Evolutionary conservation across 2,888 invertebrate genomes (phyloP).

Genomic region (Podotricha telesiphe): DNA sequence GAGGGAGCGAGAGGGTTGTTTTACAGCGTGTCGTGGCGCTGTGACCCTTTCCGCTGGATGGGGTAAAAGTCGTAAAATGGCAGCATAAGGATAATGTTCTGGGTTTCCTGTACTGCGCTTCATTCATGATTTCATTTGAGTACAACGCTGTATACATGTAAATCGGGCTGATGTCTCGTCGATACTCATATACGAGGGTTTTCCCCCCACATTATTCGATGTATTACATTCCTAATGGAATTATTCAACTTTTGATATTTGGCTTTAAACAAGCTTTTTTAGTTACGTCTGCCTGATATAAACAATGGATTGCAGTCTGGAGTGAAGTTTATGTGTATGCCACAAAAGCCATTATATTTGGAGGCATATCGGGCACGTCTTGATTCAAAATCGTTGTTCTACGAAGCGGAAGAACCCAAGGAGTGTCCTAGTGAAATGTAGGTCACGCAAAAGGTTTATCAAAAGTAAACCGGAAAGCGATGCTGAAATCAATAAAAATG

Average conservation of each 20-base stretch:
- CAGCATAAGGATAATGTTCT: constrained; percentile 84
- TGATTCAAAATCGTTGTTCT: neutral
- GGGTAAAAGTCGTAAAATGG: constrained; percentile 84
- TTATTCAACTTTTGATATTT: constrained; percentile 49
- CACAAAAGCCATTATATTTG: neutral
- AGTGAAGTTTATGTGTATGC: neutral
- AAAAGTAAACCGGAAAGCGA: constrained; percentile 31
- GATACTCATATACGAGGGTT: constrained; percentile 69
- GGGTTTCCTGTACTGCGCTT: constrained; percentile 82
- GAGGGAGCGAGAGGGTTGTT: constrained; percentile 65
- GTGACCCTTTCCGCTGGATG: constrained; percentile 82
- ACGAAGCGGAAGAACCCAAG: neutral
- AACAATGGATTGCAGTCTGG: constrained; percentile 28
- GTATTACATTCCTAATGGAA: constrained; percentile 77
- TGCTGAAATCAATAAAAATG: constrained; percentile 33
- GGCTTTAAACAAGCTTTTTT: constrained; percentile 46
- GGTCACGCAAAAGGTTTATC: constrained; percentile 23
- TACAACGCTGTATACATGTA: constrained; percentile 79
- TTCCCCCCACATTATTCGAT: constrained; percentile 68
- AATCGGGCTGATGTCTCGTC: constrained; percentile 79
- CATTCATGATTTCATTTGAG: constrained; percentile 84
- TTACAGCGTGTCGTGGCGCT: constrained; percentile 77
- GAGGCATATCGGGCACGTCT: neutral
- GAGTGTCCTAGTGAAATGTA: constrained; percentile 19
- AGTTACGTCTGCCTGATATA: constrained; percentile 26